Evolutionary conservation across 2,888 invertebrate species (phyloP).

Genomic region (Pandemis cinnamomeana): DNA sequence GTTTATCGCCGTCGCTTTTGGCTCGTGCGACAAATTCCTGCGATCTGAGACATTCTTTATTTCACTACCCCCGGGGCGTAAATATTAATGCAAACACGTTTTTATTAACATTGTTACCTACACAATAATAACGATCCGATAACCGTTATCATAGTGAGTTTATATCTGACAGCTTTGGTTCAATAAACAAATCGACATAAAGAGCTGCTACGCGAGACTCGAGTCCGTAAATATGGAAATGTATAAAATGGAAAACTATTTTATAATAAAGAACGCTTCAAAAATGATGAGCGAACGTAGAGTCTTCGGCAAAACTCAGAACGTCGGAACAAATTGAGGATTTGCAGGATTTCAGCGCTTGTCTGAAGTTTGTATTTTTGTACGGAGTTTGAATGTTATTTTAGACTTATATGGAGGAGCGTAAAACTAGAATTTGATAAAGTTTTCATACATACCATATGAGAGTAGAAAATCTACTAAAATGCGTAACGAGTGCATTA

Average conservation of each 20-base stretch:
- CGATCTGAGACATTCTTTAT: no score
- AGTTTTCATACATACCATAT: no score
- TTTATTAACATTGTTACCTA: neutral
- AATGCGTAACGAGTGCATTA: no score
- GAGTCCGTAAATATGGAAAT: conserved; percentile 5
- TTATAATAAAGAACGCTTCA: neutral
- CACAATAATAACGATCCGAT: neutral
- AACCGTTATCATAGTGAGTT: neutral
- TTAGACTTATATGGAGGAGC: neutral
- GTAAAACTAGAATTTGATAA: neutral
- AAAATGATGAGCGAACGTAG: conserved; percentile 29
- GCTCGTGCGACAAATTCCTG: no score
- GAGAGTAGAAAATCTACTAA: no score
- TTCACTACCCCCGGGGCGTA: no score
- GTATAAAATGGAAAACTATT: neutral
- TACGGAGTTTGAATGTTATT: conserved; percentile 8
- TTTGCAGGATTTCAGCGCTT: conserved; percentile 28
- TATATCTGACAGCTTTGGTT: conserved; percentile 1
- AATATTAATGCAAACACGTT: no score
- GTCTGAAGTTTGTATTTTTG: conserved; percentile 28
- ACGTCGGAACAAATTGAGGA: conserved; percentile 38
- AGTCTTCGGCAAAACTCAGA: conserved; percentile 22
- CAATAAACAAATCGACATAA: conserved; percentile 8
- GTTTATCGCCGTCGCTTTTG: no score
- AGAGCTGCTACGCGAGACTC: neutral